Base-by-base conservation (phyloP, 2,888 invertebrate genomes). In the Callosobruchus maculatus region DNA sequence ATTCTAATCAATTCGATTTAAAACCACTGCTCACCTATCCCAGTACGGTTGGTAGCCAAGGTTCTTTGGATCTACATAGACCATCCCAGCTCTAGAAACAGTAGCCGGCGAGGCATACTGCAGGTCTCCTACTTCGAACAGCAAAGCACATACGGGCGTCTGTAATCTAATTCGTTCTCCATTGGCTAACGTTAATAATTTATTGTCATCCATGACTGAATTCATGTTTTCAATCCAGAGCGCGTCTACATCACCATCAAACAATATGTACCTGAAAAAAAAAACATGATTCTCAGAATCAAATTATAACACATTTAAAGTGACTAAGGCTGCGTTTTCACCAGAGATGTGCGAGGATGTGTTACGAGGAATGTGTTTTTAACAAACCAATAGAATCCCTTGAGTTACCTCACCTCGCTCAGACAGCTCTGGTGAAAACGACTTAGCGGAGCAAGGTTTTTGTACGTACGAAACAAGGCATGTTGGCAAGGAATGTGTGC, bases 201-300 rank as follows among this genome's bases (percentile, higher is more conserved):
- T 94, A 85, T 97, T 97, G 86, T 97, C 97, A 84, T 97, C 97
- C 97, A 97, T 97, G 0, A 97, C 97, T 0, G 97, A 96, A 88
- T 97, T 97, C 96, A 97, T 97, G 88, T 97, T 97, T 87, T 97
- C 97, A 78, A 97, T 96, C 97, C 97, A 97, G 68, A 97, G 89
- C 0, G 97, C 95, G 88, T 97, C 97, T 1, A 97, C 96, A 84
- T 97, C 97, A 1, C 97, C 97, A 84, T 97, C 97, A 87, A 97
- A 97, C 70, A 97, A 88, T 70, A 97, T 95, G 85, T 95, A 77
- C 49, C 49, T 49, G 49, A 13, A 49, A 30, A 30, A 9, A 30
- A 30, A 30, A 30, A 30, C 30, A 30, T 30, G 30, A 9, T 30
- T 5, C 9, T 30, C 30, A 30, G 30, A 30, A 30, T n/a, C n/a